Evolutionary conservation across 2,113 vertebrate species (phyloP).

Genomic region (Phocoena phocoena): DNA sequence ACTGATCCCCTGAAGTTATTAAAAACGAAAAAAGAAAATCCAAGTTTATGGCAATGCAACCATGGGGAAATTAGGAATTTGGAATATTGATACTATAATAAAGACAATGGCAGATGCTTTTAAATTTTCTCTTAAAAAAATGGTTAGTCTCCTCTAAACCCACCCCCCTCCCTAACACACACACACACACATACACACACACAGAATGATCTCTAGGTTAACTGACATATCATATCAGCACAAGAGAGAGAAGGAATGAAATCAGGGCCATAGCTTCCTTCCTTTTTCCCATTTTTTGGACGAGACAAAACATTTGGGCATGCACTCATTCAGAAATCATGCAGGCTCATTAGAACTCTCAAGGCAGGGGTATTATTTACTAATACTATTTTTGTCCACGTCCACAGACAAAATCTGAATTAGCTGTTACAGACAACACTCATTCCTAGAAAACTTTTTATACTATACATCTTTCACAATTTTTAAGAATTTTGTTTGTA

Average conservation of each 20-base stretch:
- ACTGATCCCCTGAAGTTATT: constrained; percentile 92
- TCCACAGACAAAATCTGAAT: background rate
- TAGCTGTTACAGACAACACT: background rate
- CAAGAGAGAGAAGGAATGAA: background rate
- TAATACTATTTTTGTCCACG: background rate
- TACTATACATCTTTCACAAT: background rate
- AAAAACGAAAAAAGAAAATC: constrained; percentile 15
- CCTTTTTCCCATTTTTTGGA: background rate
- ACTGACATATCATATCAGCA: background rate
- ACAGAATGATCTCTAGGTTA: background rate
- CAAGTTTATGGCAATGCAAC: background rate
- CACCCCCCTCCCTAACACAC: no score
- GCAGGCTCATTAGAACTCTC: background rate
- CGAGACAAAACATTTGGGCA: background rate
- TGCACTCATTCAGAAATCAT: background rate
- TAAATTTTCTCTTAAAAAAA: background rate
- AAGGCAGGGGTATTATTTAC: background rate
- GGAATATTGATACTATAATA: background rate
- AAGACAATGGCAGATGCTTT: background rate
- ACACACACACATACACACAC: background rate
- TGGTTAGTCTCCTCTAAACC: background rate
- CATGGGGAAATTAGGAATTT: background rate
- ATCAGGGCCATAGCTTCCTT: background rate
- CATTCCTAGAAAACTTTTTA: background rate
- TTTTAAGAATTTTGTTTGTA: background rate